A percentile compares a stretch with the other conserved stretches of the same genome.
phyloP scores from a whole-genome alignment of 2,888 invertebrate species.

The Entomobrya multifasciata region DNA sequence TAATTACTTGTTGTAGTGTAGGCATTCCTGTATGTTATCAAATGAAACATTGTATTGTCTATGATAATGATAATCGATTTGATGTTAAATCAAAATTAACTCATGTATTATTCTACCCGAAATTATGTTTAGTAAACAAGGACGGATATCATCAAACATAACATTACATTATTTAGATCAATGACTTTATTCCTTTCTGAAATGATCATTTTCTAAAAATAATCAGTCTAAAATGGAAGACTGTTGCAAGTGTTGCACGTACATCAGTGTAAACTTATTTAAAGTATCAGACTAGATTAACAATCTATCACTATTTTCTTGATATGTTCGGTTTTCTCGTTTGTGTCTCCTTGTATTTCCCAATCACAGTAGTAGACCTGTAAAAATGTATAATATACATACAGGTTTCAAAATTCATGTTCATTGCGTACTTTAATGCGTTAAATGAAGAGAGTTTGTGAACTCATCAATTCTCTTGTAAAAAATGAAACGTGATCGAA shows the following conservation, averaged over 20 bases:
- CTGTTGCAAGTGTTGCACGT: too few species aligned
- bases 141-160: background rate
- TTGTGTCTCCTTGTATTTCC: background rate
- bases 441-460: too few species aligned
- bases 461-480: too few species aligned
- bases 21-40: background rate
- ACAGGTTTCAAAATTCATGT: too few species aligned
- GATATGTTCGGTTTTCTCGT: constrained; percentile 43
- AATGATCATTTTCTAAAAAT: background rate
- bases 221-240: constrained; percentile 60
- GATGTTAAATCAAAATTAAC: constrained; percentile 25
- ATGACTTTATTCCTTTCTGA: background rate
- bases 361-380: constrained; percentile 56
- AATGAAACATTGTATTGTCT: background rate
- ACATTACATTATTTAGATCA: background rate
- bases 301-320: background rate
- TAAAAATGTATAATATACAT: too few species aligned
- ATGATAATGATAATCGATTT: constrained; percentile 22
- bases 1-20: background rate
- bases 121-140: constrained; percentile 30
- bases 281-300: constrained; percentile 8
- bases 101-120: constrained; percentile 18
- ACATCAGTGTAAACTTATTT: background rate
- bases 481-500: background rate
- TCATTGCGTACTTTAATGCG: too few species aligned